Base-by-base conservation (phyloP, 2,888 invertebrate species). In the Encarsia formosa region DNA sequence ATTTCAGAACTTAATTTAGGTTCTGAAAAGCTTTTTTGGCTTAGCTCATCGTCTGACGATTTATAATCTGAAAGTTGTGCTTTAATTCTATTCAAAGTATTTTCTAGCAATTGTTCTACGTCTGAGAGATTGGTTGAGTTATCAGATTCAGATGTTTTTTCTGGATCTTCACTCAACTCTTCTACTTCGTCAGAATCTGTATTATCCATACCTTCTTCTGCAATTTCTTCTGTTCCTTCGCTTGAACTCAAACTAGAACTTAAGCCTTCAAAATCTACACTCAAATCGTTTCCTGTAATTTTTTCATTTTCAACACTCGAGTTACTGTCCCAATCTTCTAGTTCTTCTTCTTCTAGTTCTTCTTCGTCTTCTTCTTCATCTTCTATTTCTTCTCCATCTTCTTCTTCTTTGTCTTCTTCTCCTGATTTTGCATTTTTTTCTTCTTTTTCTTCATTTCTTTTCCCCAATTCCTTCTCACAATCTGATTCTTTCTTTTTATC, bases 361-460 rank as follows among this genome's bases (percentile, higher is more conserved):
- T 77, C 49, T n/a, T 20, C 22, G 5, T 15, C 16, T 16, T 45
- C 45, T 23, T 31, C 23, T 4, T 39, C 40, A 43, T 51, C 51
- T 38, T 46, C 42, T 51, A 52, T 52, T 15, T 60, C 54, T 35
- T 49, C 54, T 46, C 61, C 53, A n/a, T 58, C 61, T 41, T 50
- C 45, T 26, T 38, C 44, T 26, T 20, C 23, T 3, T 22, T 15
- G n/a, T 39, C 39, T 11, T 52, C 37, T 22, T 71, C 63, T 61
- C 74, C 57, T 56, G 73, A 73, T 58, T 77, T 74, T 48, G 76
- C 77, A 15, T 76, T 71, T 57, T 76, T 29, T 37, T 42, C 43
- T 5, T 24, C 39, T 11, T 20, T 74, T 46, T 72, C 72, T 18
- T 47, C 49, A 2, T 2, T 5, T 29, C 37, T 37, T 52, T 56